These are phyloP conservation scores for Micrasema longulum DNA, from an alignment of 1,140 invertebrate species.

Conservation along the genomic window DNA sequence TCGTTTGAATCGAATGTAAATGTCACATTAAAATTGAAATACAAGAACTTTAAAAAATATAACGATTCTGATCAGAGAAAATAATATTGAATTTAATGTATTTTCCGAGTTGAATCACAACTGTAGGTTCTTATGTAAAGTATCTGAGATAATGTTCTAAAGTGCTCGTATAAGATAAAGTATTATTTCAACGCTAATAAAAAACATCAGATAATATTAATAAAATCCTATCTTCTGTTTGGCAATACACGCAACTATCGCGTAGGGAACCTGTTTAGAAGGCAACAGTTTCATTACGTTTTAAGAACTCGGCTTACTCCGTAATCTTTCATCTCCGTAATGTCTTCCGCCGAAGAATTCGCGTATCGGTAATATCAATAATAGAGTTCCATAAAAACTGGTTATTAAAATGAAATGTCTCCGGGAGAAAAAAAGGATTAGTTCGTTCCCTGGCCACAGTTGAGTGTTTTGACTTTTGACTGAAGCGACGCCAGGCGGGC, in stretches of 20 bases:
- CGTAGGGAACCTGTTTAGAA: constrained; percentile 20
- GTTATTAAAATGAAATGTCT: constrained; percentile 29
- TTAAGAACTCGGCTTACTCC: constrained; percentile 10
- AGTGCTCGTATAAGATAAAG: constrained; percentile 32
- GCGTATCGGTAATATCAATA: constrained; percentile 8
- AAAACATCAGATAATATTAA: constrained; percentile 34
- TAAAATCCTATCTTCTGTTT: constrained; percentile 16
- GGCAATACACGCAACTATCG: not conserved
- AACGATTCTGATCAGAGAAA: constrained; percentile 17
- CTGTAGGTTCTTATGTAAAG: constrained; percentile 19
- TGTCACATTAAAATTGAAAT: constrained; percentile 37
- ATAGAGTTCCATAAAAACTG: constrained; percentile 12
- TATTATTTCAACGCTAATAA: constrained; percentile 28
- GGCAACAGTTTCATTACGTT: constrained; percentile 13
- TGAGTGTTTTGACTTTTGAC: not conserved
- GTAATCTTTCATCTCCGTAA: constrained; percentile 29
- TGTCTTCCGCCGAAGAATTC: constrained; percentile 28
- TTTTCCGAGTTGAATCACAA: constrained; percentile 19
- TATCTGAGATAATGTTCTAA: constrained; percentile 21
- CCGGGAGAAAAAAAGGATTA: constrained; percentile 6
- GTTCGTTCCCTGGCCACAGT: constrained; percentile 19
- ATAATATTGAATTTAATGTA: constrained; percentile 6
- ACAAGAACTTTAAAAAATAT: constrained; percentile 24
- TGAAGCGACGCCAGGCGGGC: not conserved
- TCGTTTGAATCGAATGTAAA: constrained; percentile 32